Evolutionary conservation across 2,888 invertebrate genomes (phyloP).

Genomic region (Calameuta filiformis): DNA sequence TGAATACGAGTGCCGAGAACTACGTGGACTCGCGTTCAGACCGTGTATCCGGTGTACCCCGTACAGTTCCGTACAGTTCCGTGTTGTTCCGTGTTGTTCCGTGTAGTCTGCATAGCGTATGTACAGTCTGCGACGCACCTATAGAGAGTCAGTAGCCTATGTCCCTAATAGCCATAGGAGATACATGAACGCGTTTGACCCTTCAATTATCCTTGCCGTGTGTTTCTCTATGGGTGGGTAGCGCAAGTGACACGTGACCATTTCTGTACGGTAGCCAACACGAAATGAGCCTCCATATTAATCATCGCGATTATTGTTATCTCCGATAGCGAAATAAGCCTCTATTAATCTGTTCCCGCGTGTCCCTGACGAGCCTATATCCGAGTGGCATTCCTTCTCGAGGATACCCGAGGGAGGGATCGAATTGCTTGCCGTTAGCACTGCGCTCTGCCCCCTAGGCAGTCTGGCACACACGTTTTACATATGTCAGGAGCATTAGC

Average conservation of each 20-base stretch:
- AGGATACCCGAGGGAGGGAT: neutral
- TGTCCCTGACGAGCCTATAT: neutral
- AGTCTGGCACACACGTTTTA: neutral
- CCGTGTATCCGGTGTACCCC: no score
- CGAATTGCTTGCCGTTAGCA: neutral
- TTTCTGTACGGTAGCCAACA: slow-evolving; percentile 17
- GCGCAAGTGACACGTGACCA: slow-evolving; percentile 14
- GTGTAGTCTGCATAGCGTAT: neutral
- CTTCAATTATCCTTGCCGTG: neutral
- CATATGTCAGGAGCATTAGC: neutral
- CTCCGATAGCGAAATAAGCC: slow-evolving; percentile 42
- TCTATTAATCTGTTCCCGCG: slow-evolving; percentile 28
- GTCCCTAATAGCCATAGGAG: neutral
- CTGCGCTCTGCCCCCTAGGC: neutral
- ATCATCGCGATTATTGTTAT: slow-evolving; percentile 45
- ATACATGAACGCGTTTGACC: neutral
- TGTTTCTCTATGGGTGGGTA: slow-evolving; percentile 17
- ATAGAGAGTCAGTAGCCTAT: no score
- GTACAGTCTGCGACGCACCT: no score
- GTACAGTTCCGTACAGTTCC: no score
- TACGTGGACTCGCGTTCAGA: neutral
- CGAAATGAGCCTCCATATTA: slow-evolving; percentile 51
- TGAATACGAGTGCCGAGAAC: neutral
- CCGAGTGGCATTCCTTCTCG: neutral
- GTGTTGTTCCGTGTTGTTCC: no score